Base-by-base conservation (phyloP, 2,797 vertebrate genomes). In the Melanotaenia trifasciata region DNA sequence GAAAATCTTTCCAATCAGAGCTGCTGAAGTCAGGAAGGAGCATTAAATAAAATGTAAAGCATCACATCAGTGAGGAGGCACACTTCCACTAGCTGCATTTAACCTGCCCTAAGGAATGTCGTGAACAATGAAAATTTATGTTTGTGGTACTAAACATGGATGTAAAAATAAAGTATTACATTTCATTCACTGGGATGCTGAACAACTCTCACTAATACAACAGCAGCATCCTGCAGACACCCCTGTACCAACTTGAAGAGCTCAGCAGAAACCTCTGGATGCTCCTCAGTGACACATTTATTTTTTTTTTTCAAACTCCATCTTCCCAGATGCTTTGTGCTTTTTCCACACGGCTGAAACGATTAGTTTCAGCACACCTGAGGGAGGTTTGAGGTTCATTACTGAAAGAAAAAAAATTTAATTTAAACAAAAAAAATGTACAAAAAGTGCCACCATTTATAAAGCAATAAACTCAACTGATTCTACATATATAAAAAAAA, bases 391-490 rank as follows among this genome's bases (percentile, higher is more conserved):
- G 12, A 24, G 9, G 43, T 79, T 74, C 10, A 54, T 78, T 64
- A 65, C 12, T 60, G 43, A 53, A 32, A 18, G 11, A 63, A 74
- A 79, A 78, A 79, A 60, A 62, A 35, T 65, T 65, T 64, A 50
- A 77, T 76, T 56, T 13, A 53, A 54, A 26, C 14, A 65, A 81
- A 83, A 91, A 77, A 87, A 70, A 89, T 81, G 76, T 93, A 90
- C 86, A 89, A 92, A 92, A 79, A 86, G 67, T 75, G 64, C 81
- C 79, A 86, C 82, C 72, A 73, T 78, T 79, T 79, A 90, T 67
- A 91, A 85, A 88, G 82, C 80, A 81, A 75, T 58, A 43, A 76
- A 73, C 40, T 74, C 50, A n/a, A 72, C 70, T 63, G 51, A 78
- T n/a, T 28, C 64, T 54, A 84, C 78, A 58, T 76, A 16, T n/a